Conservation (phyloP, 2,797 vertebrate genomes). For the Molossus molossus region DNA sequence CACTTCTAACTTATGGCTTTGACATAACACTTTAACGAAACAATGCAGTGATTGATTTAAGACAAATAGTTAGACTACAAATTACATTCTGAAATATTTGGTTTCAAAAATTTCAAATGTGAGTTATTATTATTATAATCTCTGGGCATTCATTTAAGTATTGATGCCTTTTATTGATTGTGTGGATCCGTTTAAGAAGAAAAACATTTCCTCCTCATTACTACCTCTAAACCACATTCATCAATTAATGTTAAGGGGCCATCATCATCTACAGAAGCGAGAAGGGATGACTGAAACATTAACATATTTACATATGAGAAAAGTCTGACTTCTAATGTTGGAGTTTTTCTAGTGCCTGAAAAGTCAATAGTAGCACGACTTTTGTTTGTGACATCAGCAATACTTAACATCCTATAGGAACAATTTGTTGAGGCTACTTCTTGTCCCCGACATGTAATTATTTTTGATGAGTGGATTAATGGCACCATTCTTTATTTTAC, state of each 20-base stretch:
- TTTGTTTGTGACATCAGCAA: neutral
- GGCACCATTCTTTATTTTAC: conserved; percentile 2
- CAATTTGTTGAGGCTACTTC: neutral
- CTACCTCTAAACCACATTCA: neutral
- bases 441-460: neutral
- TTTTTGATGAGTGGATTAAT: neutral
- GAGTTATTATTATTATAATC: conserved; percentile 42
- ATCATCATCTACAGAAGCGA: neutral
- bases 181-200: conserved; percentile 24
- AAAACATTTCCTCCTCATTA: conserved; percentile 29
- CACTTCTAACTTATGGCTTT: conserved; percentile 58
- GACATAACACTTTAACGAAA: conserved; percentile 56
- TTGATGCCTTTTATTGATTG: conserved; percentile 18
- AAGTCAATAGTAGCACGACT: neutral
- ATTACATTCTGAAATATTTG: conserved; percentile 52
- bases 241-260: neutral
- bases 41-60: conserved; percentile 66
- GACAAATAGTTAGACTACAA: conserved; percentile 53
- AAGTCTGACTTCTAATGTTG: neutral
- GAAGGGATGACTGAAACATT: neutral
- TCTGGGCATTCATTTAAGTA: conserved; percentile 14
- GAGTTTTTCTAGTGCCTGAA: neutral
- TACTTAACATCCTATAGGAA: neutral
- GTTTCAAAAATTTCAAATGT: conserved; percentile 58
- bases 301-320: neutral